Evolutionary conservation across 2,888 invertebrate genomes (phyloP), one percentile per base, ranked within the genome.

Genomic region (Tiliacea aurago): DNA sequence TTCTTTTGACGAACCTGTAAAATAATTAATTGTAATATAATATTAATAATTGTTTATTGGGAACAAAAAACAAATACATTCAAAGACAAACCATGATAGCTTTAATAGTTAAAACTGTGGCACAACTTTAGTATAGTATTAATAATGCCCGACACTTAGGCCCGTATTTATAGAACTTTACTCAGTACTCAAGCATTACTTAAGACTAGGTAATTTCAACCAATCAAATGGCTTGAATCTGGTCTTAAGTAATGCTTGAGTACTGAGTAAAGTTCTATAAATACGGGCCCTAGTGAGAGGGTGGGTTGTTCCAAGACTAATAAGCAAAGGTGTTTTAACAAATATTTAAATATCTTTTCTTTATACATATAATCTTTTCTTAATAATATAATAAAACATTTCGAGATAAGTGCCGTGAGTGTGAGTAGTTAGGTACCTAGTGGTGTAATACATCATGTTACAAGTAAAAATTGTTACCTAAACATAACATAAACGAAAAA

Each of bases 401-500:
- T 49, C 5, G 45, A 15, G 15, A 15, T 49, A 20, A 20, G 10
- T 49, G 20, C 20, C 20, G 49, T 20, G 20, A 9, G 20, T 9
- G 20, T 20, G 49, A 20, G n/a, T 51, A 51, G 0, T 11, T n/a
- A 51, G 20, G n/a, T 51, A 51, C 2, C n/a, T n/a, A 51, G 20
- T 49, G 20, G 49, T 20, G 9, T 20, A 49, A 33, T 62, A 23
- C 9, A 20, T 13, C 63, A 23, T n/a, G 10, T 61, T 28, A 63
- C 20, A 20, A 45, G 7, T 10, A 23, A 63, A 63, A 7, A 28
- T 41, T 73, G 15, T 23, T 64, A 49, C 41, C 20, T 33, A 37
- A 69, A 73, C 20, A 55, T 37, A 49, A 64, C 20, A 61, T 37
- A 20, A 55, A 51, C 15, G 49, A 33, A 66, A 61, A 72, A 41